Evolutionary conservation across 2,888 invertebrate genomes (phyloP).

Genomic region (Embidobia sp.): DNA sequence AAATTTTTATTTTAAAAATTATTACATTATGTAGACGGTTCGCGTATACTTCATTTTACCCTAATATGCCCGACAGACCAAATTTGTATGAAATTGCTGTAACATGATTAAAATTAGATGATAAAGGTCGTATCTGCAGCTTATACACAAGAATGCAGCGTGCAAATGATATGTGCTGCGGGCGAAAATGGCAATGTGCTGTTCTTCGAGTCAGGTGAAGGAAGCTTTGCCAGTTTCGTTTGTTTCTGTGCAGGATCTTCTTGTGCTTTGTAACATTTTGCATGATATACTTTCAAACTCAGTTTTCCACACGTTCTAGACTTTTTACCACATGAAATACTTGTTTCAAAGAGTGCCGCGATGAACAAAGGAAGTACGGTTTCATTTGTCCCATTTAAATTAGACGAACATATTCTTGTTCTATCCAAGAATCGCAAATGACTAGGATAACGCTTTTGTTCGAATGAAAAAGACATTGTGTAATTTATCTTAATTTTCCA

Average conservation of each 20-base stretch:
- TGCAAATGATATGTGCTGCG: conserved; percentile 52
- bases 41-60: too few species aligned
- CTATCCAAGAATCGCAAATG: conserved; percentile 24
- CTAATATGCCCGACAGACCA: too few species aligned
- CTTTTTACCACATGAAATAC: conserved; percentile 49
- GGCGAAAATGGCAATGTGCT: conserved; percentile 42
- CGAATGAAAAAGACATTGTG: conserved; percentile 20
- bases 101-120: conserved; percentile 34
- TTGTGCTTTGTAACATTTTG: conserved; percentile 52
- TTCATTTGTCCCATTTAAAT: conserved; percentile 56
- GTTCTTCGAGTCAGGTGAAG: conserved; percentile 30
- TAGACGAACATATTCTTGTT: conserved; percentile 47
- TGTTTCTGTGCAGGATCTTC: conserved; percentile 46
- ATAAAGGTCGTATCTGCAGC: conserved; percentile 45
- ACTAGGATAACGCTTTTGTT: conserved; percentile 6
- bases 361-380: conserved; percentile 50
- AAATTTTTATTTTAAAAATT: too few species aligned
- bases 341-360: conserved; percentile 40
- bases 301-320: conserved; percentile 44
- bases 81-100: neutral
- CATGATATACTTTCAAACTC: conserved; percentile 54
- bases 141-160: conserved; percentile 42
- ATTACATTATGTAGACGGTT: too few species aligned
- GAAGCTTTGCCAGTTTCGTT: conserved; percentile 41
- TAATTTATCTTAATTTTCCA: conserved; percentile 29